Base-by-base conservation (phyloP, 2,797 vertebrate species). In the Limosa lapponica region DNA sequence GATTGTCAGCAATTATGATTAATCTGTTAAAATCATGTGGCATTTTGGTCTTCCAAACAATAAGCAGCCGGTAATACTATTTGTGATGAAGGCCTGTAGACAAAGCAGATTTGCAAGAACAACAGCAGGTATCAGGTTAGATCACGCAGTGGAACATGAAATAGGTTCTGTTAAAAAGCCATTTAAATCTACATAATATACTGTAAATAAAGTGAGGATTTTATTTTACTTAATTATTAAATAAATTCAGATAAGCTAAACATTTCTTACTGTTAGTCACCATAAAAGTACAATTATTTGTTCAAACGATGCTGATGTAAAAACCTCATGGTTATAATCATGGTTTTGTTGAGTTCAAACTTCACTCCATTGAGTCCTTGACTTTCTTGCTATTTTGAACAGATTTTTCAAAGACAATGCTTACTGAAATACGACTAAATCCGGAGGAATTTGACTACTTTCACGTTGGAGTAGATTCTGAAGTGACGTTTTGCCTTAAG, bases 401-500 rank as follows among this genome's bases (percentile, higher is more conserved):
- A 99, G 99, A 98, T 94, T 96, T 97, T 93, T 97, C 97, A 83
- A 99, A 98, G 96, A 96, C 81, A 66, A 98, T 98, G 98, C 94
- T 97, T 92, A 99, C 99, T 9, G 98, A 99, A 97, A 98, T 99
- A 98, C 98, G 98, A 67, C 97, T 99, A 91, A 98, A 98, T 90
- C 98, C 98, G 19, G 98, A 99, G 17, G 99, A 99, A 97, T 99
- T 99, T 98, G 98, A 99, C 96, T 98, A 98, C 97, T 99, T 99
- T 96, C 98, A 99, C 97, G 97, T 99, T 24, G 98, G 98, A 96
- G 93, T 98, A 59, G 98, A 99, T 89, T 98, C 98, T 16, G 98
- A 99, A 95, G 97, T 99, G 97, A 99, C 99, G 3, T 99, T 99
- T 98, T 99, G 99, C 97, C 98, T 99, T 82, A 99, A 99, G 97